phyloP scores from a whole-genome alignment of 2,113 vertebrate species.

The Microcebus lehilahytsara region DNA sequence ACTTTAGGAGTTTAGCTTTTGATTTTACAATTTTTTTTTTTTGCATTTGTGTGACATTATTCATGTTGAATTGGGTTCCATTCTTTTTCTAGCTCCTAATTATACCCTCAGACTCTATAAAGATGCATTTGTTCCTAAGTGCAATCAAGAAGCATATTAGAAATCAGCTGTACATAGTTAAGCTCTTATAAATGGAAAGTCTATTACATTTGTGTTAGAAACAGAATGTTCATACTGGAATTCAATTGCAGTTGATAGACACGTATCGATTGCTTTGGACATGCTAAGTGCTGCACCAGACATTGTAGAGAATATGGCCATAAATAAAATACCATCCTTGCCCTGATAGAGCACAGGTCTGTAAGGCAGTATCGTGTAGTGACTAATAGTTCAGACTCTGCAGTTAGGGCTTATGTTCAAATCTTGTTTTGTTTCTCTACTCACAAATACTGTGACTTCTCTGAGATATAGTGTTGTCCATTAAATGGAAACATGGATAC shows the following conservation, averaged over 20 bases:
- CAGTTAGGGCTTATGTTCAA: slow-evolving; percentile 25
- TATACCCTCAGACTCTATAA: slow-evolving; percentile 50
- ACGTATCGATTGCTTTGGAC: slow-evolving; percentile 36
- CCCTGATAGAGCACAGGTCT: not conserved
- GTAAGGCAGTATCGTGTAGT: not conserved
- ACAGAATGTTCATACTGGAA: slow-evolving; percentile 56
- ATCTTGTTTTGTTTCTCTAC: slow-evolving; percentile 42
- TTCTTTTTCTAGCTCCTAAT: slow-evolving; percentile 64
- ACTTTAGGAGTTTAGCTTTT: slow-evolving; percentile 33
- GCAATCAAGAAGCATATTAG: slow-evolving; percentile 73
- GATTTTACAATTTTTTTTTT: not conserved
- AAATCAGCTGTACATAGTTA: slow-evolving; percentile 72
- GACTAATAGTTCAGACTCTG: not conserved
- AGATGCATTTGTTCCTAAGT: slow-evolving; percentile 59
- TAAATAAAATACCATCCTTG: slow-evolving; percentile 38
- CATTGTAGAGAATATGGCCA: not conserved
- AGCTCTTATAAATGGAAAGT: slow-evolving; percentile 72
- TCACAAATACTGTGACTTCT: not conserved
- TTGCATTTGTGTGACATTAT: slow-evolving; percentile 47
- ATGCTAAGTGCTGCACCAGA: slow-evolving; percentile 6
- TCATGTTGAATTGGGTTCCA: slow-evolving; percentile 53
- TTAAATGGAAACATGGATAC: not conserved
- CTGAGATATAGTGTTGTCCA: not conserved
- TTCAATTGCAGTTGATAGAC: slow-evolving; percentile 57
- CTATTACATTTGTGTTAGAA: slow-evolving; percentile 70